Conservation (phyloP, 2,113 vertebrate genomes). For the Nestor notabilis region DNA sequence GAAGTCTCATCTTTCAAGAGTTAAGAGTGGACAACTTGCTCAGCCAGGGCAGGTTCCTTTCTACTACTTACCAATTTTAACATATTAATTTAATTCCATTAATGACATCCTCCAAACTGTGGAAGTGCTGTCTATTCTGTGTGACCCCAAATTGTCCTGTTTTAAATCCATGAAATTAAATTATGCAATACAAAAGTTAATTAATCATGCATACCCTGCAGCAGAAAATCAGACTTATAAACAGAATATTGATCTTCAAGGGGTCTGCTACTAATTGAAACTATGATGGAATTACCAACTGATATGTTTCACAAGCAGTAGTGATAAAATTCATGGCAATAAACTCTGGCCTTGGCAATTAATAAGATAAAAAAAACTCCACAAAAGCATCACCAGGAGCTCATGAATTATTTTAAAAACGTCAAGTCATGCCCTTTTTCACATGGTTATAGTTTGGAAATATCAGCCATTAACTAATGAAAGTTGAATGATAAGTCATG, state of each 20-base stretch:
- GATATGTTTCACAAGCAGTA: constrained; percentile 32
- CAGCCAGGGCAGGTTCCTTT: neutral
- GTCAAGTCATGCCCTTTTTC: neutral
- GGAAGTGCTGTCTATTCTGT: constrained; percentile 31
- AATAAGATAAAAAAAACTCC: constrained; percentile 42
- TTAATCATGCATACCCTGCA: constrained; percentile 40
- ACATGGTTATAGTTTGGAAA: neutral
- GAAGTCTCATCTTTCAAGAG: neutral
- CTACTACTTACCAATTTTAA: constrained; percentile 43
- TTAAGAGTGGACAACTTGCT: neutral
- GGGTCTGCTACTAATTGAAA: neutral
- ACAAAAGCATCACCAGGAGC: neutral
- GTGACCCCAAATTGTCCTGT: neutral
- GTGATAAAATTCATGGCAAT: constrained; percentile 51
- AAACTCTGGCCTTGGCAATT: constrained; percentile 43
- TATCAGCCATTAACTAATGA: neutral
- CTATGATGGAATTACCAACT: constrained; percentile 44
- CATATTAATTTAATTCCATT: constrained; percentile 49
- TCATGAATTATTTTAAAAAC: constrained; percentile 26
- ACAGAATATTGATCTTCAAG: constrained; percentile 64
- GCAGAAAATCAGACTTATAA: constrained; percentile 53
- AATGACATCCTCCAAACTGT: constrained; percentile 23
- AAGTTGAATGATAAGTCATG: neutral
- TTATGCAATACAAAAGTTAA: constrained; percentile 53
- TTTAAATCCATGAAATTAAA: constrained; percentile 68